Percentiles rank a stretch among this genome's conserved stretches.
Evolutionary conservation across 2,888 invertebrate genomes (phyloP).

Genomic region (Tachina grossa): DNA sequence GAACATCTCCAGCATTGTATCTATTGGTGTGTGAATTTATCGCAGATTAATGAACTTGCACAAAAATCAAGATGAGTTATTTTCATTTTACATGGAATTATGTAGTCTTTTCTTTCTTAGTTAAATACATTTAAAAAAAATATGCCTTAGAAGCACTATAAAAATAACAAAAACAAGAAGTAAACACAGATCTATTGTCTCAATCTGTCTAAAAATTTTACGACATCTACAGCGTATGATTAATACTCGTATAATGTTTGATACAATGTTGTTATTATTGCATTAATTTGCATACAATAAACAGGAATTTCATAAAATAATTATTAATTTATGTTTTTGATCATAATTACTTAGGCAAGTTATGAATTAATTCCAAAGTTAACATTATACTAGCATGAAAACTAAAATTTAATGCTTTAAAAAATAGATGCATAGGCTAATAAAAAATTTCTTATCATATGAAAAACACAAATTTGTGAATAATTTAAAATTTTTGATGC

Average conservation of each 20-base stretch:
- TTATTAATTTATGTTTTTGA: slow-evolving; percentile 20
- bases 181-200: slow-evolving; percentile 24
- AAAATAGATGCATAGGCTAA: too few species aligned
- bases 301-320: slow-evolving; percentile 37
- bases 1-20: neutral
- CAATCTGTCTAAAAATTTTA: slow-evolving; percentile 16
- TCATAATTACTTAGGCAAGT: neutral
- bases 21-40: slow-evolving; percentile 30
- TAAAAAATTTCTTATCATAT: too few species aligned
- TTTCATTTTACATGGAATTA: neutral
- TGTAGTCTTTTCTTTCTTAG: neutral
- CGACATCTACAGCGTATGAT: slow-evolving; percentile 12
- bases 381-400: neutral
- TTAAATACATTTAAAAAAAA: slow-evolving; percentile 27
- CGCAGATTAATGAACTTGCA: slow-evolving; percentile 53
- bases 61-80: slow-evolving; percentile 4
- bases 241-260: neutral
- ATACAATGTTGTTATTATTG: slow-evolving; percentile 26
- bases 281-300: slow-evolving; percentile 48
- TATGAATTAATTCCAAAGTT: neutral
- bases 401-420: too few species aligned
- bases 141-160: neutral
- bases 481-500: too few species aligned
- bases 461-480: too few species aligned
- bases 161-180: neutral